Evolutionary conservation across 2,888 invertebrate species (phyloP).

Genomic region (Dynastes tityus): DNA sequence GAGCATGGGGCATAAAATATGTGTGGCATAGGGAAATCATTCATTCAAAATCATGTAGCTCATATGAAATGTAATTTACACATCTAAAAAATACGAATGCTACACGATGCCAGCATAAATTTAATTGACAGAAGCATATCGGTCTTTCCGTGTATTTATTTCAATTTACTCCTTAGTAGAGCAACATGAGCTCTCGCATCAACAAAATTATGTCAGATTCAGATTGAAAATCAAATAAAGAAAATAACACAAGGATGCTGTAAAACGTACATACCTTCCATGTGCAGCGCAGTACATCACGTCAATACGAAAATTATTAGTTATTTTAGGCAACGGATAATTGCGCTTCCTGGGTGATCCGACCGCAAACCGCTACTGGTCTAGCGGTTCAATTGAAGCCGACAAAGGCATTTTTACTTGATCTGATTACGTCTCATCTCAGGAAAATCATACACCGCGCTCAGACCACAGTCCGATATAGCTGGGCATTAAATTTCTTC

Average conservation of each 20-base stretch:
- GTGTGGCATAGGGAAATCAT: constrained; percentile 25
- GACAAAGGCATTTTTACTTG: constrained; percentile 49
- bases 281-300: constrained; percentile 39
- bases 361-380: constrained; percentile 51
- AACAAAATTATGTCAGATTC: no score
- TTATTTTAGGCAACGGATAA: constrained; percentile 43
- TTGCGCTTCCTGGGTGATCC: constrained; percentile 50
- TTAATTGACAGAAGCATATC: no score
- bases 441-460: constrained; percentile 1
- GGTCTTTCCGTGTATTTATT: no score
- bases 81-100: no score
- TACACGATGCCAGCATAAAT: no score
- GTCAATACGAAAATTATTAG: constrained; percentile 30
- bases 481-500: neutral
- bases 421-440: constrained; percentile 45
- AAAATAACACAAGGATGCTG: constrained; percentile 50
- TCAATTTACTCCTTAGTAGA: no score
- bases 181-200: no score
- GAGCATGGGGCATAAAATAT: constrained; percentile 23
- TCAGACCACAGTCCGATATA: neutral
- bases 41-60: constrained; percentile 11
- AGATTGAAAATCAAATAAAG: no score
- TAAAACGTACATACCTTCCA: constrained; percentile 49
- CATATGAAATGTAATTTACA: no score
- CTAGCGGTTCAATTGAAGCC: constrained; percentile 23